A percentile compares a stretch with the other conserved stretches of the same genome.
Conservation (phyloP, 2,797 vertebrate species). For the Sphenodon punctatus region DNA sequence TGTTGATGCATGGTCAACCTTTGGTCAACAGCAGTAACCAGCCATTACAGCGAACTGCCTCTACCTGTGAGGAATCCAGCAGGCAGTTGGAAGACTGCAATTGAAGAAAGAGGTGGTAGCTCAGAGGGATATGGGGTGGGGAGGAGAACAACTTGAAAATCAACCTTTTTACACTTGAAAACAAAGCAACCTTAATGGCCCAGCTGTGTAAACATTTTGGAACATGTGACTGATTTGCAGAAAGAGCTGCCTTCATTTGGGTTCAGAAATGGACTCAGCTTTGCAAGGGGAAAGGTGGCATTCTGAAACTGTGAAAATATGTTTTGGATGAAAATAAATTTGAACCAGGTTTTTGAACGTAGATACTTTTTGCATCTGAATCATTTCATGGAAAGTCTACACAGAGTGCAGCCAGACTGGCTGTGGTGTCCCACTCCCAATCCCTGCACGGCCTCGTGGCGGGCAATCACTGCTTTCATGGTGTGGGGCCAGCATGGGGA, state of each 20-base stretch:
- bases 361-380: neutral
- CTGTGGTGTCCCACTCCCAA: too few species aligned
- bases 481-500: too few species aligned
- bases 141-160: slow-evolving; percentile 8
- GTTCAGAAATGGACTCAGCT: neutral
- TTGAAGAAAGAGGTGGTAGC: too few species aligned
- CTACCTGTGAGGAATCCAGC: too few species aligned
- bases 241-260: neutral
- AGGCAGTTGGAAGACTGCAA: too few species aligned
- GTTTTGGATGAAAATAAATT: neutral
- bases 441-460: too few species aligned
- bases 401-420: too few species aligned
- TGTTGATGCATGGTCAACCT: too few species aligned
- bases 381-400: neutral
- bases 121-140: too few species aligned
- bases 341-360: neutral
- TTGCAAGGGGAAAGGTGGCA: slow-evolving; percentile 27
- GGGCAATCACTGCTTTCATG: too few species aligned
- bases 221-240: neutral
- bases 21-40: too few species aligned
- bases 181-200: slow-evolving; percentile 43
- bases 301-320: slow-evolving; percentile 29
- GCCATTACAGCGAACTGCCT: too few species aligned
- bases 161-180: neutral
- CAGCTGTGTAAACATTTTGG: slow-evolving; percentile 30